phyloP scores from a whole-genome alignment of 2,888 invertebrate genomes.

The Drosophila formosana region DNA sequence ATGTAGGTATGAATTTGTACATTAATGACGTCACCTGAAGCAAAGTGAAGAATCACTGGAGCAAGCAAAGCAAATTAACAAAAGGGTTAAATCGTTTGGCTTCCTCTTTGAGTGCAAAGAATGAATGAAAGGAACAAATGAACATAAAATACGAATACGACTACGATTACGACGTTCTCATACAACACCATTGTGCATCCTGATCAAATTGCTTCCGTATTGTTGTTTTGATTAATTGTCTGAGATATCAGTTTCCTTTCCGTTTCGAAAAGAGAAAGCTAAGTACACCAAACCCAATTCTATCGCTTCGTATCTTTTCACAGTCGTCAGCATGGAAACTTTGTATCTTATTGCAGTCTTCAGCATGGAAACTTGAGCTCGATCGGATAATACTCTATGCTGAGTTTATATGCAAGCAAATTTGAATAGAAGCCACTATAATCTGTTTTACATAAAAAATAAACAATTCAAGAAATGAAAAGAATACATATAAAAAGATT shows the following conservation, averaged over 20 bases:
- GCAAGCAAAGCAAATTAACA: constrained; percentile 7
- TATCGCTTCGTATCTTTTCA: background rate
- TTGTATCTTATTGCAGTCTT: background rate
- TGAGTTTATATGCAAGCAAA: background rate
- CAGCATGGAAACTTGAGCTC: background rate
- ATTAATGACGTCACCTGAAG: constrained; percentile 31
- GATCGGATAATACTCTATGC: background rate
- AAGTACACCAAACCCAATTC: constrained; percentile 16
- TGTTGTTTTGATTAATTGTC: constrained; percentile 38
- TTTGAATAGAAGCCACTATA: background rate
- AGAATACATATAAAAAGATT: background rate
- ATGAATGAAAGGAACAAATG: constrained; percentile 15
- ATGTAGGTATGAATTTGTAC: background rate
- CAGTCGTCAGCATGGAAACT: background rate
- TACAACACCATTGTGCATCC: constrained; percentile 23
- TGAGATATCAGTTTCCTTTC: constrained; percentile 33
- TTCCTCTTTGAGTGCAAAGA: constrained; percentile 30
- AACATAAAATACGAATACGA: constrained; percentile 13
- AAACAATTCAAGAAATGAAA: background rate
- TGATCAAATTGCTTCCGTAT: constrained; percentile 30
- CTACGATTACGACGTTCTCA: background rate
- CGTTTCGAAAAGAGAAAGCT: constrained; percentile 31
- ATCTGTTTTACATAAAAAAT: background rate
- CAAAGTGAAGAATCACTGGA: constrained; percentile 17
- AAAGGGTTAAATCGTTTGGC: constrained; percentile 48